Evolutionary conservation across 2,888 invertebrate genomes (phyloP).

Genomic region (Exephanes ischioxanthus): DNA sequence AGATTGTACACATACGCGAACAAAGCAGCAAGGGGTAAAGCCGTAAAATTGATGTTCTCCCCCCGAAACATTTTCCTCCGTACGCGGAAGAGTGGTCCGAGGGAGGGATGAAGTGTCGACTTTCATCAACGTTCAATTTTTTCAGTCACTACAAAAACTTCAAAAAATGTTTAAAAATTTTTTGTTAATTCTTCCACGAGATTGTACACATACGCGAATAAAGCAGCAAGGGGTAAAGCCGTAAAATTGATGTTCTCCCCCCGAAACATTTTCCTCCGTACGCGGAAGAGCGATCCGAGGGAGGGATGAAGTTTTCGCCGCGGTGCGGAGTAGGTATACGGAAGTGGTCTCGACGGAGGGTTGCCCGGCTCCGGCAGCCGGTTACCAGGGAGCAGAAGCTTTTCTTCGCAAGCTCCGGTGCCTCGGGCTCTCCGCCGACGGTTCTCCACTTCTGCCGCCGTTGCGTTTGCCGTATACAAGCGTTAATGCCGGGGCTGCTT

Average conservation of each 20-base stretch:
- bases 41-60: neutral
- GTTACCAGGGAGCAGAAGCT: slow-evolving; percentile 39
- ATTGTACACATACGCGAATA: neutral
- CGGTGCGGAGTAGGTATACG: slow-evolving; percentile 25
- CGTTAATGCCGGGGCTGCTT: slow-evolving; percentile 52
- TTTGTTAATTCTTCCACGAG: neutral
- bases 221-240: neutral
- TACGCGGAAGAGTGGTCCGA: neutral
- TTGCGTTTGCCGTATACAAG: slow-evolving; percentile 52
- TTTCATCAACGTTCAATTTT: no score
- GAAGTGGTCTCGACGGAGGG: slow-evolving; percentile 57
- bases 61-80: neutral
- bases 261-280: neutral
- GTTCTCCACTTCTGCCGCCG: slow-evolving; percentile 20
- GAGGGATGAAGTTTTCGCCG: neutral
- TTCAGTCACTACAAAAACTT: no score
- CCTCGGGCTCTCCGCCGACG: slow-evolving; percentile 21
- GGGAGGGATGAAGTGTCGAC: no score
- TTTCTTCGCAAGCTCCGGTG: slow-evolving; percentile 57
- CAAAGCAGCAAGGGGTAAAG: no score
- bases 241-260: neutral
- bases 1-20: neutral
- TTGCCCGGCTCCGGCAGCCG: slow-evolving; percentile 26
- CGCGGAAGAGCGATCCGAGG: slow-evolving; percentile 2
- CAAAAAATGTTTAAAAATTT: no score